A percentile compares a stretch with the other conserved stretches of the same genome.
These are phyloP conservation scores for Anastatus disparis DNA, from an alignment of 1,140 invertebrate genomes.

Conservation along the genomic window DNA sequence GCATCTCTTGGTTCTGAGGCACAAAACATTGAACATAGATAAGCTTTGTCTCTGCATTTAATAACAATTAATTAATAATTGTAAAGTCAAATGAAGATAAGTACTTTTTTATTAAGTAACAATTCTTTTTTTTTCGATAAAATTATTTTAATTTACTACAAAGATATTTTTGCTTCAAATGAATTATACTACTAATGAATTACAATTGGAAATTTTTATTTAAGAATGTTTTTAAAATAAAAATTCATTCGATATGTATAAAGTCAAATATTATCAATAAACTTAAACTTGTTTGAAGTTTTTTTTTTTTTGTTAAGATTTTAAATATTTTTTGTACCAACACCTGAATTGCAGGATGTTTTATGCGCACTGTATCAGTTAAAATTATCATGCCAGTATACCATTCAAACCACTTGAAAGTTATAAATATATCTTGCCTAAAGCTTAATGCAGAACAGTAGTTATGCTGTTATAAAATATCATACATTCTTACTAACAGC, in stretches of 20 bases:
- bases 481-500: constrained; percentile 21
- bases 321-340: background rate
- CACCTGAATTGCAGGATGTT: background rate
- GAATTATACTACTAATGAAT: background rate
- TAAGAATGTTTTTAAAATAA: background rate
- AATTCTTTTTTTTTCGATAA: background rate
- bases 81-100: constrained; percentile 18
- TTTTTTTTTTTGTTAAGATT: background rate
- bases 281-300: background rate
- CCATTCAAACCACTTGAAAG: constrained; percentile 53
- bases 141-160: no score
- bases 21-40: constrained; percentile 2
- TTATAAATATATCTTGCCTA: constrained; percentile 57
- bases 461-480: constrained; percentile 35
- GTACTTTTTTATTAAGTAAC: background rate
- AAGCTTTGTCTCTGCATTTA: constrained; percentile 1
- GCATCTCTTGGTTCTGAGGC: background rate
- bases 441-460: constrained; percentile 46
- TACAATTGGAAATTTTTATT: background rate
- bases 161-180: no score
- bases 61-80: constrained; percentile 22
- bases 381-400: constrained; percentile 52
- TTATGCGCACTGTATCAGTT: constrained; percentile 42
- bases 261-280: no score
- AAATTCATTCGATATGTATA: no score